Base-by-base conservation (phyloP, 2,113 vertebrate genomes). In the Alligator mississippiensis region DNA sequence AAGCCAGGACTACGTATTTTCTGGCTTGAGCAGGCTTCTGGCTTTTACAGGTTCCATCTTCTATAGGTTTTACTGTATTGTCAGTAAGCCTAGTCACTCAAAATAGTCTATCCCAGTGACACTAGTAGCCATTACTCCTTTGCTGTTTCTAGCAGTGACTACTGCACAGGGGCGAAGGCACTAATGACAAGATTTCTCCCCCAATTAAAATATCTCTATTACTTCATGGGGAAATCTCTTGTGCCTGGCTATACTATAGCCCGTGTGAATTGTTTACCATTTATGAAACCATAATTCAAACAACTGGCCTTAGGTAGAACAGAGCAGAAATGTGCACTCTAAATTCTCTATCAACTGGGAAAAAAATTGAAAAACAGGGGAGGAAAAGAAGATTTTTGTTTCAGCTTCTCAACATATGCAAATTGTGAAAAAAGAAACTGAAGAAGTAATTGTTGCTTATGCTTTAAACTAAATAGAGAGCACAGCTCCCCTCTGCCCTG, bases 361-460 rank as follows among this genome's bases (percentile, higher is more conserved):
- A 70, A 82, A 80, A 89, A 66, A 91, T 82, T 84, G 34, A 47
- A 12, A 47, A 38, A 13, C 21, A 74, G 34, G 17, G 47, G 87
- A 90, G 63, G 30, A 78, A 61, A 90, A 81, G 38, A 47, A 96
- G 34, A 63, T 92, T 72, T 75, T 91, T 90, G 54, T 76, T 81
- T 88, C 60, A 38, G 58, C 74, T 92, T 82, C 38, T 80, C 19
- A 47, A 19, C 95, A 87, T 77, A 81, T 94, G 84, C 19, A 28
- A 4, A 28, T 79, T 95, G 85, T 85, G 88, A 90, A 61, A 60
- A 0, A 0, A 87, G 59, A 88, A 78, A 68, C 28, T 58, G 68
- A 63, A 88, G 82, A 88, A 96, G 92, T 77, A 91, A 92, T 90
- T 87, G 30, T 62, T 3, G 66, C 68, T 91, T 91, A 87, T 94